Base-by-base conservation (phyloP, 2,888 invertebrate species). In the Xestia sexstrigata region DNA sequence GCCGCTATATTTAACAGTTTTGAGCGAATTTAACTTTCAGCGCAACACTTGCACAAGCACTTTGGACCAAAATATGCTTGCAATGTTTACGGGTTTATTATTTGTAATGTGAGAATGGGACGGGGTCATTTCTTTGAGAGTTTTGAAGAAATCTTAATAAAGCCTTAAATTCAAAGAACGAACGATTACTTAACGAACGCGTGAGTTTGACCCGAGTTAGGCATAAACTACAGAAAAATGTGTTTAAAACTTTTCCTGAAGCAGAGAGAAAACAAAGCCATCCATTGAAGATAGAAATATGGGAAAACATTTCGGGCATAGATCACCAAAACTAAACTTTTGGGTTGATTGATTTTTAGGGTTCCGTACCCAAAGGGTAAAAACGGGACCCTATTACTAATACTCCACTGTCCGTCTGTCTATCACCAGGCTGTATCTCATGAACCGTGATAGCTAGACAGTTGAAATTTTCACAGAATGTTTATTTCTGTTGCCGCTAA, bases 41-140 rank as follows among this genome's bases (percentile, higher is more conserved):
- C 67, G 85, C 85, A 87, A 88, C 49, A 67, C 78, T 87, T 87
- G 70, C 89, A 68, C 73, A 82, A 88, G 62, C 67, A n/a, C 23
- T 69, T 35, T 71, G 68, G 23, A 72, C 62, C 8, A 52, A 78
- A n/a, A n/a, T n/a, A 79, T 60, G 69, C n/a, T 74, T 83, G 83
- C 65, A 83, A 83, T 65, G 39, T 78, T 85, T 63, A 82, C 83
- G 70, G 20, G 49, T 85, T 81, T 45, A 63, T 63, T 73, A 73
- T 69, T 76, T 74, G 83, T 30, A 83, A 83, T 47, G 52, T 82
- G 69, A 49, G 73, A 86, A 74, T 69, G 73, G 65, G 49, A 82
- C 68, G 52, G 70, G 86, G 73, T 65, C 83, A 70, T 68, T 71
- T 15, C 17, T 70, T 66, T 66, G 7, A 42, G 47, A 45, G 15